Base-by-base conservation (phyloP, 2,797 vertebrate genomes). In the Acanthopagrus latus region DNA sequence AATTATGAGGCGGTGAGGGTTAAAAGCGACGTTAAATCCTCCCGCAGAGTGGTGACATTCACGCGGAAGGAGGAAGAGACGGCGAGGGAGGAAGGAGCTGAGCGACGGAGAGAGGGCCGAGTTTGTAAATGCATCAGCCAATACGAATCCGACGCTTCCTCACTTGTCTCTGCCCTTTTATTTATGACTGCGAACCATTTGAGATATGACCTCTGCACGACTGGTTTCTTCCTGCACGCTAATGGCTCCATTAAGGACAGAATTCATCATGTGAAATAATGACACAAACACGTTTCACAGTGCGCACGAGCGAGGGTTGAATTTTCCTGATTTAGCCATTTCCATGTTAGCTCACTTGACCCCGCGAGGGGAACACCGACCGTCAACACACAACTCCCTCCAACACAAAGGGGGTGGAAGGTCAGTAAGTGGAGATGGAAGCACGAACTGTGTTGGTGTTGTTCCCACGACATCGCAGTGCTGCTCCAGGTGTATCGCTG, bases 1-100 rank as follows among this genome's bases (percentile, higher is more conserved):
- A 95, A 96, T 96, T 95, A 96, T 89, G 87, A 92, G 87, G 91
- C 91, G 59, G 86, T 86, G 89, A 93, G 92, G 95, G 95, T 96
- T 96, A 96, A 96, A 96, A 96, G 95, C 94, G 95, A 94, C 93
- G 82, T 95, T 95, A 96, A 96, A 96, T 96, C 93, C 93, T 92
- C 92, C 93, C 66, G 71, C 89, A 81, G 93, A 91, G 90, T 90
- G 91, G 87, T 95, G 95, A 95, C 95, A 95, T 96, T 96, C 95
- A 95, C 90, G 88, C 59, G 27, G 44, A 46, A 46, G 87, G 86
- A 91, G 87, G 84, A 89, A 89, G 82, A 86, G 79, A 90, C 46
- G 71, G 86, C 41, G 66, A 70, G 78, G 59, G 77, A 90, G 78
- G 76, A 83, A 82, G 76, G 76, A 81, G 76, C 74, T 74, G 76